Evolutionary conservation across 2,888 invertebrate genomes (phyloP), one percentile per base, ranked within the genome.

Genomic region (Linyphia triangularis): DNA sequence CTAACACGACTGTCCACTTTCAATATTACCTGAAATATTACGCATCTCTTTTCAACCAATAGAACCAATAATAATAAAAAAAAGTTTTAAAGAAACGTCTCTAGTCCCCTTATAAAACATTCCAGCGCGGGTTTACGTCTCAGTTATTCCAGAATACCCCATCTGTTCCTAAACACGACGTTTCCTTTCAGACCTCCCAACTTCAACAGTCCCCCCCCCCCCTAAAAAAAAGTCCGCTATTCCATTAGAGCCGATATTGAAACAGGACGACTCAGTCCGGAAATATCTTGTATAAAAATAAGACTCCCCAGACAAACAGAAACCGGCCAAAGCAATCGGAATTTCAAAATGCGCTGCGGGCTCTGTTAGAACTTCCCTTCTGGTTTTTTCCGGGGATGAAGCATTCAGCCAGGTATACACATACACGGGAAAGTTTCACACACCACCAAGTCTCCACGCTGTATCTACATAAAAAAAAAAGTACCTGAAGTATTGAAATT

Each of bases 321-420:
- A 43, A 77, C 37, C 77, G 61, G 63, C 77, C 77, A 40, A 65
- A 88, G 69, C 79, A 81, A 81, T 81, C 81, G 69, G 81, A 81
- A 81, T 81, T 81, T 81, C 81, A 81, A 81, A 81, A 67, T 79
- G 40, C 57, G 59, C 81, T 81, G 59, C 57, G 40, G 81, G 82
- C 28, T 33, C 51, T 51, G 0, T 65, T 28, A 26, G 40, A 72
- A 24, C 28, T n/a, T 65, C 33, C n/a, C 43, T 30, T 30, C 40
- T 7, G 40, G 26, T 13, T 61, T 61, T 61, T 73, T 59, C 37
- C 37, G 16, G 16, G 7, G 40, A 24, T 9, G 16, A n/a, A 72
- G 57, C 28, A 78, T 57, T 83, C 82, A 59, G 6, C 73, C 83
- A 69, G 84, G 67, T 69, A 69, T 33, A 73, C 28, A 57, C 57